phyloP scores from a whole-genome alignment of 2,888 invertebrate species.

The Cyrtodaria siliqua region DNA sequence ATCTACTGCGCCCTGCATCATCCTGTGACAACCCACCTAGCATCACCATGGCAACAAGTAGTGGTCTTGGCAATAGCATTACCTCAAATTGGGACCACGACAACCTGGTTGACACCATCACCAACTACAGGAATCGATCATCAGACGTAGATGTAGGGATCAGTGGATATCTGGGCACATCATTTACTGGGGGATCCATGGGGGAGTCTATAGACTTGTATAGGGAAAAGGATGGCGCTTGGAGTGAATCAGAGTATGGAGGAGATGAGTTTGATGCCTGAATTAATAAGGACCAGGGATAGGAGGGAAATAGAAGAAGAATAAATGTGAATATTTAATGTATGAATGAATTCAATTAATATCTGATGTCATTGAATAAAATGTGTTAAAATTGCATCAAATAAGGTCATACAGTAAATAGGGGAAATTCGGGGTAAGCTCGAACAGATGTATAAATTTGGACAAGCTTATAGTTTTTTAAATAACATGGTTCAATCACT shows the following conservation, averaged over 20 bases:
- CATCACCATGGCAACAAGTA: slow-evolving; percentile 65
- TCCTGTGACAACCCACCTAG: slow-evolving; percentile 56
- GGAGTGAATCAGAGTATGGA: slow-evolving; percentile 56
- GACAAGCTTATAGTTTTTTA: no score
- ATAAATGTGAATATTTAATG: no score
- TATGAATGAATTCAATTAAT: no score
- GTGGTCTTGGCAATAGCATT: slow-evolving; percentile 64
- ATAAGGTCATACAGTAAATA: no score
- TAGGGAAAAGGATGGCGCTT: slow-evolving; percentile 51
- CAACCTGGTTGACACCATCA: slow-evolving; percentile 50
- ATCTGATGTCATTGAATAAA: no score
- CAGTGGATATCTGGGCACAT: slow-evolving; percentile 29
- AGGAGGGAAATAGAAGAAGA: no score
- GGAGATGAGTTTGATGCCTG: slow-evolving; percentile 58
- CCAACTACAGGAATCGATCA: slow-evolving; percentile 40
- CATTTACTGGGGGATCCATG: slow-evolving; percentile 40
- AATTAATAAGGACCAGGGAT: no score
- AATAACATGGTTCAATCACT: no score
- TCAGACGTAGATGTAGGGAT: slow-evolving; percentile 5
- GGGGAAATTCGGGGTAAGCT: no score
- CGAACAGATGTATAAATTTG: no score
- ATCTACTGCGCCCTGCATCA: slow-evolving; percentile 49
- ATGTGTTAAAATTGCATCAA: no score
- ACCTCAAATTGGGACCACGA: slow-evolving; percentile 63
- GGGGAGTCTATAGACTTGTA: slow-evolving; percentile 59